These are phyloP conservation scores for Chouioia cunea DNA, from an alignment of 2,888 invertebrate genomes.

Conservation along the genomic window DNA sequence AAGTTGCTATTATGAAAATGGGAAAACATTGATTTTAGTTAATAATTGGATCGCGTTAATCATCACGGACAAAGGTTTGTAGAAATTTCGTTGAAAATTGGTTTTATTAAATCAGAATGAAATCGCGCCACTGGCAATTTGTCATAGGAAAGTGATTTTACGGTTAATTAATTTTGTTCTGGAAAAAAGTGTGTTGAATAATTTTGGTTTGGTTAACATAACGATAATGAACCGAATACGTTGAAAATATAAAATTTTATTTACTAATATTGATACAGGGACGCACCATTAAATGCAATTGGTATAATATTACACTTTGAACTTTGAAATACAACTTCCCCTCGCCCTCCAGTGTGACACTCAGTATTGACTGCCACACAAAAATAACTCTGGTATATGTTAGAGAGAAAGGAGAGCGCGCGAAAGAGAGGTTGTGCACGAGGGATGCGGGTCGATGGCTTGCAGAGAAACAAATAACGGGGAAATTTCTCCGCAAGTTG, in stretches of 20 bases:
- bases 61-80: slow-evolving; percentile 15
- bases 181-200: neutral
- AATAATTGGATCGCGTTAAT: slow-evolving; percentile 13
- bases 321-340: no score
- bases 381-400: neutral
- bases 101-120: no score
- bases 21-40: slow-evolving; percentile 30
- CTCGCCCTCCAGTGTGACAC: no score
- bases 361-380: no score
- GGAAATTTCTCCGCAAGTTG: neutral
- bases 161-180: neutral
- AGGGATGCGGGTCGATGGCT: slow-evolving; percentile 14
- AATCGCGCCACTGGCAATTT: no score
- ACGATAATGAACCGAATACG: no score
- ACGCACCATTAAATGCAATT: no score
- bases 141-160: no score
- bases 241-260: no score
- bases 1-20: slow-evolving; percentile 28
- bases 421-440: neutral
- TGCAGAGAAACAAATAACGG: slow-evolving; percentile 16
- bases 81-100: slow-evolving; percentile 1
- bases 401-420: neutral
- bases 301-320: no score
- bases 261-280: no score
- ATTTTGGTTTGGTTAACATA: no score